phyloP scores from a whole-genome alignment of 2,113 vertebrate genomes.

The Nothobranchius kuhntae region DNA sequence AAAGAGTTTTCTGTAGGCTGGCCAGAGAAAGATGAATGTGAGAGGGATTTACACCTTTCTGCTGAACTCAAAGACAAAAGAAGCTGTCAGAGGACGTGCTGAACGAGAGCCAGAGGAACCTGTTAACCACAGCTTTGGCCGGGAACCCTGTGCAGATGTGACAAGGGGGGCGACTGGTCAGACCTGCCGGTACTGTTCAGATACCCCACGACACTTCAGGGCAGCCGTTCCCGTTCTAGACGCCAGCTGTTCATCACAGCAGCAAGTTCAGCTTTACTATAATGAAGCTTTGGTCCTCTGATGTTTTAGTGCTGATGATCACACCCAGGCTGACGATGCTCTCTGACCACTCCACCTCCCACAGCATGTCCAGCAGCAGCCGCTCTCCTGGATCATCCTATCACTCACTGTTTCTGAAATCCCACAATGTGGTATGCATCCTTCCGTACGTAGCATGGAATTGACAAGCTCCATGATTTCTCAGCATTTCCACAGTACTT shows the following conservation, averaged over 20 bases:
- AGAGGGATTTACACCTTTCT: conserved; percentile 72
- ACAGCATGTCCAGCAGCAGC: too few species aligned
- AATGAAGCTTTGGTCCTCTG: too few species aligned
- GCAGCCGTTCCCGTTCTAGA: not conserved
- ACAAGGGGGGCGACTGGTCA: not conserved
- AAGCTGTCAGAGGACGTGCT: conserved; percentile 26
- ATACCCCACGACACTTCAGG: not conserved
- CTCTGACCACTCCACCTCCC: too few species aligned
- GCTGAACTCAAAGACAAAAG: conserved; percentile 65
- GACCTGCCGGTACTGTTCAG: not conserved
- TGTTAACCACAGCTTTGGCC: conserved; percentile 73
- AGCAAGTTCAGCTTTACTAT: not conserved
- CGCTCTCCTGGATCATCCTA: too few species aligned
- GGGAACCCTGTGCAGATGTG: conserved; percentile 75
- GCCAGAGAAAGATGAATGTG: conserved; percentile 41
- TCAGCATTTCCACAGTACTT: too few species aligned
- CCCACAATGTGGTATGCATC: too few species aligned
- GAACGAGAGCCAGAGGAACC: conserved; percentile 65
- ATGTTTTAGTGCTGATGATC: too few species aligned
- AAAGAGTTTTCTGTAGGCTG: conserved; percentile 25
- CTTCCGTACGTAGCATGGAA: too few species aligned
- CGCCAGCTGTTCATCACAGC: not conserved
- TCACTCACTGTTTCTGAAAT: too few species aligned
- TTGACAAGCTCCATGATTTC: too few species aligned
- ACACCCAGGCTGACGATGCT: too few species aligned